These are phyloP conservation scores for Paguma larvata DNA, from an alignment of 2,797 vertebrate species.

Conservation along the genomic window DNA sequence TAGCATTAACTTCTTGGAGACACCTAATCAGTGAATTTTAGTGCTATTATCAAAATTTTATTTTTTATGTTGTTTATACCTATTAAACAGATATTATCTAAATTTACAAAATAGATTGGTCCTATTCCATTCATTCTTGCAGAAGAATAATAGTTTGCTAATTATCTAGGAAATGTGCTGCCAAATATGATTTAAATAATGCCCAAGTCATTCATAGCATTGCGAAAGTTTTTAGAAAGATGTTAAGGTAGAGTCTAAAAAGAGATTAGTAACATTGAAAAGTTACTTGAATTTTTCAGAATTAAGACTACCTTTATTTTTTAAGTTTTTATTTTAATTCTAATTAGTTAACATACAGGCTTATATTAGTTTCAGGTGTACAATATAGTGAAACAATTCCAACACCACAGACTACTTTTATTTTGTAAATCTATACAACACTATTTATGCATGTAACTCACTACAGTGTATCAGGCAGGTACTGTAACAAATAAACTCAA, in stretches of 20 bases:
- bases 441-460: neutral
- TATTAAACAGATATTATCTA: constrained; percentile 32
- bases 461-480: neutral
- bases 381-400: neutral
- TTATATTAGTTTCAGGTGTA: neutral
- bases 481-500: neutral
- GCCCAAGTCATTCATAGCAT: neutral
- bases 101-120: constrained; percentile 22
- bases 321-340: neutral
- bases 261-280: neutral
- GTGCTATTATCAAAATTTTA: neutral
- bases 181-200: constrained; percentile 23
- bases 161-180: neutral
- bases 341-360: neutral
- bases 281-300: constrained; percentile 22
- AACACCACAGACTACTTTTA: neutral
- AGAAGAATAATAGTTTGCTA: neutral
- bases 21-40: neutral
- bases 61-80: constrained; percentile 22
- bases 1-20: constrained; percentile 45
- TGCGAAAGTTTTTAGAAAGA: neutral
- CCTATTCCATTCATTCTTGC: neutral
- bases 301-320: neutral
- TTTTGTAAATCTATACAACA: neutral
- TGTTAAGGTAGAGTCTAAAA: neutral